Evolutionary conservation across 2,113 vertebrate species (phyloP).

Genomic region (Cyanistes caeruleus): DNA sequence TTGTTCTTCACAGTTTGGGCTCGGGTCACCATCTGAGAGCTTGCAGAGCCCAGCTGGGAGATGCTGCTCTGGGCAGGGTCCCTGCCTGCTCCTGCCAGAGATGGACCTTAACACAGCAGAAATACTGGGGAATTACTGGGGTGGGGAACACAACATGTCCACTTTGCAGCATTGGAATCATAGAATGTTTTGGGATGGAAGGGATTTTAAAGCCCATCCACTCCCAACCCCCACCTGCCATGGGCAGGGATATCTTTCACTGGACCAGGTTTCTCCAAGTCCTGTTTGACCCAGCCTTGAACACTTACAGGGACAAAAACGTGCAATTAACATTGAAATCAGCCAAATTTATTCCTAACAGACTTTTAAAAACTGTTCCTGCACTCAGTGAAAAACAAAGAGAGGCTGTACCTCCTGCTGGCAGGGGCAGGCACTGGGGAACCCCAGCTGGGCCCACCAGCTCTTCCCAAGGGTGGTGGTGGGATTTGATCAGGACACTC

Average conservation of each 20-base stretch:
- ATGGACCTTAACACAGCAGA: neutral
- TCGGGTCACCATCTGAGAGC: neutral
- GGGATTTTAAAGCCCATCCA: neutral
- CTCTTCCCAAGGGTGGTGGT: neutral
- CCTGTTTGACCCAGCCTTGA: rapidly evolving
- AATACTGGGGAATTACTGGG: neutral
- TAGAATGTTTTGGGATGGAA: neutral
- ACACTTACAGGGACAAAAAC: neutral
- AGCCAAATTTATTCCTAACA: neutral
- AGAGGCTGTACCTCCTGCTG: rapidly evolving
- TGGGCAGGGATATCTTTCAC: neutral
- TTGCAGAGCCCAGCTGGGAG: neutral
- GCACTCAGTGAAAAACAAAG: neutral
- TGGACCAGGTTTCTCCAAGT: neutral
- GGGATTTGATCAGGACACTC: neutral
- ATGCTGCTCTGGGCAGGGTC: neutral
- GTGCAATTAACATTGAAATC: neutral
- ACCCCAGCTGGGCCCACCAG: neutral
- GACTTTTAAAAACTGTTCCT: neutral
- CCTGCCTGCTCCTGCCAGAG: neutral
- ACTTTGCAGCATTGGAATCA: neutral
- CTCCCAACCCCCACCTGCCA: neutral
- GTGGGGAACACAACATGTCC: rapidly evolving
- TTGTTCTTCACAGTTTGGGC: neutral
- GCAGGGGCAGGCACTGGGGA: neutral